Percentiles rank a stretch among this genome's conserved stretches.
Conservation (phyloP, 2,888 invertebrate species). For the Sinodicranocentrus sp. region DNA sequence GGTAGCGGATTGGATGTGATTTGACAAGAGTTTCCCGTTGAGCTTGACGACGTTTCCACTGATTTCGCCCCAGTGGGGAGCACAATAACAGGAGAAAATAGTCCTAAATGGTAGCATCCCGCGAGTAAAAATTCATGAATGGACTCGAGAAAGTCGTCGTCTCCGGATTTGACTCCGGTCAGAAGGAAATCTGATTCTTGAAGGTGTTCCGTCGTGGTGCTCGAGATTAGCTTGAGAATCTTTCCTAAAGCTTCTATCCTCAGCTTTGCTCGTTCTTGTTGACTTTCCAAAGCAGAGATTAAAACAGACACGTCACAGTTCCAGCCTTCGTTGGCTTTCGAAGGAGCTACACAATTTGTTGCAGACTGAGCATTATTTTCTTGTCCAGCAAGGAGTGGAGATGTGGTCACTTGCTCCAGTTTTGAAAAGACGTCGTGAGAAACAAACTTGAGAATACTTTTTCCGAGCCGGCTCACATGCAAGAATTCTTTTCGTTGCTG, state of each 20-base stretch:
- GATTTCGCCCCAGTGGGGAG: neutral
- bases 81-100: slow-evolving; percentile 69
- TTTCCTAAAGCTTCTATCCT: slow-evolving; percentile 73
- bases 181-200: too few species aligned
- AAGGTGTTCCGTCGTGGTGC: neutral
- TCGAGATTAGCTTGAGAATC: slow-evolving; percentile 68
- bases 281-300: slow-evolving; percentile 68
- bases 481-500: slow-evolving; percentile 41
- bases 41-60: slow-evolving; percentile 47
- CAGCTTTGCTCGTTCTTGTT: slow-evolving; percentile 73
- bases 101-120: slow-evolving; percentile 81
- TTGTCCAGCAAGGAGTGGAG: neutral
- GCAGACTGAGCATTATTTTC: slow-evolving; percentile 19
- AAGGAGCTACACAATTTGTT: slow-evolving; percentile 48
- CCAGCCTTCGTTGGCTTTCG: slow-evolving; percentile 69
- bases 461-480: slow-evolving; percentile 43
- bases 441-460: slow-evolving; percentile 42
- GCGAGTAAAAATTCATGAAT: slow-evolving; percentile 81
- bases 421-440: slow-evolving; percentile 47
- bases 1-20: slow-evolving; percentile 66
- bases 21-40: slow-evolving; percentile 76
- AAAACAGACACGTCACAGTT: slow-evolving; percentile 66
- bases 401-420: slow-evolving; percentile 18
- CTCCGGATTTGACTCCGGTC: neutral
- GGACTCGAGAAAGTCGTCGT: slow-evolving; percentile 71